Conservation (phyloP, 2,888 invertebrate species). For the Acanthoscelides obtectus region DNA sequence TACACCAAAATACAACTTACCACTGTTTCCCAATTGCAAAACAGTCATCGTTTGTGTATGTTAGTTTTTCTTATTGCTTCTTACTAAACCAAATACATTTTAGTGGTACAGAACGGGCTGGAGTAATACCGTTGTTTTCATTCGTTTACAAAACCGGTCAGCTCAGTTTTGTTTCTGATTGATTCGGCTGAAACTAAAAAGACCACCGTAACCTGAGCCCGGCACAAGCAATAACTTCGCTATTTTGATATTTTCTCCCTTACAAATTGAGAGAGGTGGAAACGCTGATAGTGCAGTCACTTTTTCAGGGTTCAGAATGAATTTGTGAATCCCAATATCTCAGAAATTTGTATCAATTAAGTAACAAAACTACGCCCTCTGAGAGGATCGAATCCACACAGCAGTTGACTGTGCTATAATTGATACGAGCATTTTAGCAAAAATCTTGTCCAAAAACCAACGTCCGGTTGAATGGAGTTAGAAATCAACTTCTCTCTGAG, state of each 20-base stretch:
- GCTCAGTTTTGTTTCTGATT: not conserved
- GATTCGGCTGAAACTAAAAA: not conserved
- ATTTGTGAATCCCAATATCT: too few relatives aligned
- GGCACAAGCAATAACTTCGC: not conserved
- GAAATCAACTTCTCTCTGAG: too few relatives aligned
- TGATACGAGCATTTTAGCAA: too few relatives aligned
- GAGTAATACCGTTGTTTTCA: not conserved
- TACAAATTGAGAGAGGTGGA: not conserved
- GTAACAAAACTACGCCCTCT: too few relatives aligned
- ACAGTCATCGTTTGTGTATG: not conserved
- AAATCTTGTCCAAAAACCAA: too few relatives aligned
- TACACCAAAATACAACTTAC: too few relatives aligned
- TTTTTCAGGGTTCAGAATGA: too few relatives aligned
- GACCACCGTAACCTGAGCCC: not conserved
- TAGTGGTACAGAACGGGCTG: not conserved
- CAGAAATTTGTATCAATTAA: too few relatives aligned
- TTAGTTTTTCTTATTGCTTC: not conserved
- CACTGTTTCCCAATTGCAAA: too few relatives aligned
- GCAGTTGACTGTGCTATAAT: too few relatives aligned
- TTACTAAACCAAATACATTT: not conserved
- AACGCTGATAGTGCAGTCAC: not conserved
- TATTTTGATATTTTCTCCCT: not conserved
- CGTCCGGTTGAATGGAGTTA: too few relatives aligned
- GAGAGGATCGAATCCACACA: too few relatives aligned
- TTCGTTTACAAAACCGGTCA: not conserved